A percentile compares a stretch with the other conserved stretches of the same genome.
Evolutionary conservation across 2,888 invertebrate species (phyloP).

Genomic region (Pharmacophagus antenor): DNA sequence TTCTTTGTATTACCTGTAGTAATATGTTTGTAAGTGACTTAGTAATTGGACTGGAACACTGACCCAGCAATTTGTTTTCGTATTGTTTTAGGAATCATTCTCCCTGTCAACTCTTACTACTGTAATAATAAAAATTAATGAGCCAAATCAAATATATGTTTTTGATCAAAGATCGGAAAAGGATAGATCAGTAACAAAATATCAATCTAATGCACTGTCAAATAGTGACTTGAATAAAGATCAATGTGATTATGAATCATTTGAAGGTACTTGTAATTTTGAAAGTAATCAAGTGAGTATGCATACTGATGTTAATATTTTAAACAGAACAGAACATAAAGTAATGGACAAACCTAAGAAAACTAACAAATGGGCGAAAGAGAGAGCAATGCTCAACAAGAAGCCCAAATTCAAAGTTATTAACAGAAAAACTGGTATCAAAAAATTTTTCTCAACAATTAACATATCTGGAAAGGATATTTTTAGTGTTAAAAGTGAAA

Average conservation of each 20-base stretch:
- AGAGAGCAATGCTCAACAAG: conserved; percentile 41
- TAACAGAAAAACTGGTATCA: not conserved
- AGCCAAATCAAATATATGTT: conserved; percentile 27
- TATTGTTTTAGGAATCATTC: too few species aligned
- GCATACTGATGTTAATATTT: not conserved
- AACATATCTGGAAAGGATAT: conserved; percentile 35
- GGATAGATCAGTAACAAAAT: conserved; percentile 5
- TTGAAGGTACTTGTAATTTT: not conserved
- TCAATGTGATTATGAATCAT: conserved; percentile 1
- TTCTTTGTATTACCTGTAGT: too few species aligned
- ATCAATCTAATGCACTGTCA: not conserved
- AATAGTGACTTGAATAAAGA: not conserved
- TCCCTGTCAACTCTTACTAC: conserved; percentile 31
- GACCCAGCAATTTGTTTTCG: too few species aligned
- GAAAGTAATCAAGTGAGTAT: not conserved
- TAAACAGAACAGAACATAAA: not conserved
- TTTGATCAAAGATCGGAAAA: conserved; percentile 10
- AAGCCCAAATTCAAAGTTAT: conserved; percentile 47
- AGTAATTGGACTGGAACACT: too few species aligned
- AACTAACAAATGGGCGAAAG: conserved; percentile 43
- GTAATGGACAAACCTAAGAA: conserved; percentile 24
- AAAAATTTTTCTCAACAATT: conserved; percentile 36
- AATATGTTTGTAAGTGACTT: too few species aligned
- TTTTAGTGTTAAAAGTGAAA: conserved; percentile 32
- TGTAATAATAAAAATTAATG: conserved; percentile 22